Conservation (phyloP, 2,113 vertebrate genomes). For the Entosphenus tridentatus region DNA sequence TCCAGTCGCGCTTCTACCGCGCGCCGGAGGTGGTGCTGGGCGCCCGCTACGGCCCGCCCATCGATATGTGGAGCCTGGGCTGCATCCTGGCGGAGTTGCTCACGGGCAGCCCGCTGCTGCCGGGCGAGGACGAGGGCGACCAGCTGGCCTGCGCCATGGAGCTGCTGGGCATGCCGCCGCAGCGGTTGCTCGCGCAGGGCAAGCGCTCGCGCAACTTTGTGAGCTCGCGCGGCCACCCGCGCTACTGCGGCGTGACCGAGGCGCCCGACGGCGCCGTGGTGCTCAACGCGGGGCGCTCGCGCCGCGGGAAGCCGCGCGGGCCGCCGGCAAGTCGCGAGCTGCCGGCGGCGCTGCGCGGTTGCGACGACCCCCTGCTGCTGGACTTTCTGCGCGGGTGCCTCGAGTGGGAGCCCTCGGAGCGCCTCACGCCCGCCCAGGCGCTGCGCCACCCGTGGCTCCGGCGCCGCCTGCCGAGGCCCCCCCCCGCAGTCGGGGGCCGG, state of each 20-base stretch:
- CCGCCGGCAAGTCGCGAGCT: slow-evolving; percentile 76
- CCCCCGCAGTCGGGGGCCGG: slow-evolving; percentile 9
- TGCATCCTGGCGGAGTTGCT: slow-evolving; percentile 82
- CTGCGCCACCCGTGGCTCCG: slow-evolving; percentile 78
- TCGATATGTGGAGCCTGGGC: slow-evolving; percentile 97
- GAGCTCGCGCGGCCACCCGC: slow-evolving; percentile 82
- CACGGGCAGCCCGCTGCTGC: slow-evolving; percentile 80
- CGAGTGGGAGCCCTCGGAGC: slow-evolving; percentile 67
- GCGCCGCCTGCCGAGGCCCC: slow-evolving; percentile 41
- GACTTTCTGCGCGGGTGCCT: slow-evolving; percentile 86
- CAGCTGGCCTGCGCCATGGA: slow-evolving; percentile 97
- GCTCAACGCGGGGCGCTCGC: slow-evolving; percentile 50
- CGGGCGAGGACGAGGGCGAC: slow-evolving; percentile 82
- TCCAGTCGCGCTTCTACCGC: slow-evolving; percentile 91
- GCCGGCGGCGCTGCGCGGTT: slow-evolving; percentile 59
- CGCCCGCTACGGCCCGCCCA: slow-evolving; percentile 72
- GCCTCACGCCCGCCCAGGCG: slow-evolving; percentile 67
- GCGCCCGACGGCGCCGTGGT: slow-evolving; percentile 50
- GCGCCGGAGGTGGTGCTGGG: slow-evolving; percentile 84
- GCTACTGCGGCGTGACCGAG: slow-evolving; percentile 55
- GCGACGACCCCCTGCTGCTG: slow-evolving; percentile 62
- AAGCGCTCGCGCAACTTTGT: slow-evolving; percentile 90
- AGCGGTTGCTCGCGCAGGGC: slow-evolving; percentile 72
- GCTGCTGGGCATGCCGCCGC: slow-evolving; percentile 63
- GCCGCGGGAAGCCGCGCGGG: slow-evolving; percentile 61